Evolutionary conservation across 2,113 vertebrate species (phyloP).

Genomic region (Boulengeromyrus knoepffleri): DNA sequence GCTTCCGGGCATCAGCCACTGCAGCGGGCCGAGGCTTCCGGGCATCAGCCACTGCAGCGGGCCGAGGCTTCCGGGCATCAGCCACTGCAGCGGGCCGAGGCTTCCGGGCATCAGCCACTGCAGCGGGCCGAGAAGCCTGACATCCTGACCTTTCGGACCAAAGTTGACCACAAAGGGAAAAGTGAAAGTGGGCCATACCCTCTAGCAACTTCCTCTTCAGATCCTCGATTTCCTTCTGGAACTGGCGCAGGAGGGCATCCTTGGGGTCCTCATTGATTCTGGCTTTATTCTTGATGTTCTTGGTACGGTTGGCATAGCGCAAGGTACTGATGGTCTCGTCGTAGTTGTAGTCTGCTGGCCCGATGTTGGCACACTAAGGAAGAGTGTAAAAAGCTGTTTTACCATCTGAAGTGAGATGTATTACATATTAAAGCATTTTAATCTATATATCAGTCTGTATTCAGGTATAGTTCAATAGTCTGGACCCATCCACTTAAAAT

Average conservation of each 20-base stretch:
- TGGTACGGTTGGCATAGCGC: constrained; percentile 92
- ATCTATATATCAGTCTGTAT: background rate
- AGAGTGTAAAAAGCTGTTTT: background rate
- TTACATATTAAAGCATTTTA: background rate
- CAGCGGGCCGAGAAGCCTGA: background rate
- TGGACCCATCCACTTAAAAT: background rate
- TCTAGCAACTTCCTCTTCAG: constrained; percentile 93
- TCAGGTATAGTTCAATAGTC: background rate
- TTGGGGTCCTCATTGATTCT: constrained; percentile 98
- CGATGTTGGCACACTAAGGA: constrained; percentile 95
- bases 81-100: background rate
- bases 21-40: background rate
- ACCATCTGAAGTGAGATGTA: background rate
- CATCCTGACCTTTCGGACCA: background rate
- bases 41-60: background rate
- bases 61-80: background rate
- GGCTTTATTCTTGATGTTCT: constrained; percentile 99
- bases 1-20: too few species aligned
- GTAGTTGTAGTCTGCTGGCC: constrained; percentile 96
- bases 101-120: background rate
- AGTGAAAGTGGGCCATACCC: constrained; percentile 60
- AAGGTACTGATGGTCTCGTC: constrained; percentile 98
- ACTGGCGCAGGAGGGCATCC: constrained; percentile 90
- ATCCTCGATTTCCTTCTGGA: constrained; percentile 98
- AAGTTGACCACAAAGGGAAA: background rate